Evolutionary conservation across 2,113 vertebrate species (phyloP).

Genomic region (Trematomus loennbergii): DNA sequence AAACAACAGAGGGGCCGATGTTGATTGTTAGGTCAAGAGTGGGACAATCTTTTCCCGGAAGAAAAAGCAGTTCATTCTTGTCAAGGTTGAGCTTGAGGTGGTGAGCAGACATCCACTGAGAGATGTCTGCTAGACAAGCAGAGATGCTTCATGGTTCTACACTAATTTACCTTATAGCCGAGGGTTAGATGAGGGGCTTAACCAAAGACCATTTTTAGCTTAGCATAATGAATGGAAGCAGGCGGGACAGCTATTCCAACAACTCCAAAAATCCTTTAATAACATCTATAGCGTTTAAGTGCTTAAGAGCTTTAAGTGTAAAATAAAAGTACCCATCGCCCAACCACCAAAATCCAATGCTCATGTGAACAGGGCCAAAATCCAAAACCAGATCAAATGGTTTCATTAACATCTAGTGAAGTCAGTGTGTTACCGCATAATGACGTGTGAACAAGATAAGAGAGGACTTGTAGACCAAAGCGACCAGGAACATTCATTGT

Average conservation of each 20-base stretch:
- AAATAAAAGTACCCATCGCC: not conserved
- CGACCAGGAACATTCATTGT: not conserved
- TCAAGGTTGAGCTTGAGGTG: too few relatives aligned
- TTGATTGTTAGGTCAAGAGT: too few relatives aligned
- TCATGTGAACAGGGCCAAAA: not conserved
- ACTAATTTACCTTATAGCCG: not conserved
- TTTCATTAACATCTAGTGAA: constrained; percentile 20
- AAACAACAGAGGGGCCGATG: too few relatives aligned
- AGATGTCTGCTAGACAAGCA: too few relatives aligned
- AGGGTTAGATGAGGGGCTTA: not conserved
- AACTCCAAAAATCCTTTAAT: not conserved
- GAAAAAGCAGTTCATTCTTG: too few relatives aligned
- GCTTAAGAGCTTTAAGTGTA: not conserved
- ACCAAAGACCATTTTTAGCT: not conserved
- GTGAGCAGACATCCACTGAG: too few relatives aligned
- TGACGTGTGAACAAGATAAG: constrained; percentile 30
- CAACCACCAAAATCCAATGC: not conserved
- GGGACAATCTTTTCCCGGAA: too few relatives aligned
- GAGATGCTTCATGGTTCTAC: not conserved
- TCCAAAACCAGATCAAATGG: constrained; percentile 15
- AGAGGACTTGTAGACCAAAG: constrained; percentile 33
- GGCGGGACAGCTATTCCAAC: not conserved
- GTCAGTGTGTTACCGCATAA: not conserved
- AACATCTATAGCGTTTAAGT: not conserved
- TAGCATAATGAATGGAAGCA: not conserved